phyloP scores from a whole-genome alignment of 2,888 invertebrate genomes.

The Apodemia hepburni region DNA sequence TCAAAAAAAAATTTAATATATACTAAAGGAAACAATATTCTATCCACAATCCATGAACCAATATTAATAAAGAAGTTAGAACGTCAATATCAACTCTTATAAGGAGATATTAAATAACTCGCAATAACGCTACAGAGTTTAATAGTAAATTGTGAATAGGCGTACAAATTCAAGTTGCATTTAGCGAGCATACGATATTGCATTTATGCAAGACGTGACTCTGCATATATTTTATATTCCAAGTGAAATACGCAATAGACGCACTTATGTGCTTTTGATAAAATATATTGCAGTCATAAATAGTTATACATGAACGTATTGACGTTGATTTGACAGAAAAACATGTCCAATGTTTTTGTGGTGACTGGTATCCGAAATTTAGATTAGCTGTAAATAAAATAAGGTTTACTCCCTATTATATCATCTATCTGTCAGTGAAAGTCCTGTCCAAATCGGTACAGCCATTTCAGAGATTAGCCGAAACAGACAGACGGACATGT shows the following conservation, averaged over 20 bases:
- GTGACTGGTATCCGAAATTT: too few species aligned
- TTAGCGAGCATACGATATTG: conserved; percentile 1
- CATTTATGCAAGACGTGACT: conserved; percentile 14
- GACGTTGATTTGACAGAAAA: too few species aligned
- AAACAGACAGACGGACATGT: too few species aligned
- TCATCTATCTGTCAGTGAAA: too few species aligned
- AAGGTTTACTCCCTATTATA: too few species aligned
- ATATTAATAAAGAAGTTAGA: neutral
- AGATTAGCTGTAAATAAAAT: too few species aligned
- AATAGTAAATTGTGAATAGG: conserved; percentile 11
- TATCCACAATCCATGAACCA: neutral
- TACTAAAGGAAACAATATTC: neutral
- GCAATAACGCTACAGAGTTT: conserved; percentile 9
- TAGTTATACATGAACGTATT: neutral
- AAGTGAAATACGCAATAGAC: neutral
- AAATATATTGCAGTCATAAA: neutral
- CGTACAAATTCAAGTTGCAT: conserved; percentile 9
- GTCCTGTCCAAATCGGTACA: too few species aligned
- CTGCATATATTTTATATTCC: neutral
- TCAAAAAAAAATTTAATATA: too few species aligned
- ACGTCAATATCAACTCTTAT: conserved; percentile 6
- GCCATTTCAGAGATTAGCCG: too few species aligned
- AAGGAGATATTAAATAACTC: conserved; percentile 5
- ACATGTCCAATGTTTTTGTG: too few species aligned
- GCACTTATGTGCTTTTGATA: neutral